Evolutionary conservation across 2,797 vertebrate genomes (phyloP).

Genomic region (Silurus aristotelis): DNA sequence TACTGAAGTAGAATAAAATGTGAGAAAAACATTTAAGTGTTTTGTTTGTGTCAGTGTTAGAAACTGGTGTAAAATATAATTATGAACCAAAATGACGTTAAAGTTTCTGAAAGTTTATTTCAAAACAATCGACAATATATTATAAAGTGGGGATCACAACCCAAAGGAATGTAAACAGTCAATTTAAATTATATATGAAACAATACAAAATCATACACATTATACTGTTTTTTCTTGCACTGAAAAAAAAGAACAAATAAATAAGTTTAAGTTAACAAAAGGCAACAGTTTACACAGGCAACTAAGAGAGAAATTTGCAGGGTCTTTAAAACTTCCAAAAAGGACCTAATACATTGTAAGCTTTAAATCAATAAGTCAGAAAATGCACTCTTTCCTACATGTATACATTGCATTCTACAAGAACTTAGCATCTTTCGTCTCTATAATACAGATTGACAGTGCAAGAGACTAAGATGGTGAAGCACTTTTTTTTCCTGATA

Average conservation of each 20-base stretch:
- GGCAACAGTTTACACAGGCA: conserved; percentile 60
- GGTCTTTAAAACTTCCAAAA: conserved; percentile 16
- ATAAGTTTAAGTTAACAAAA: conserved; percentile 78
- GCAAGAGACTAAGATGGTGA: conserved; percentile 45
- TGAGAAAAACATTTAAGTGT: not conserved
- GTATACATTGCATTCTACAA: conserved; percentile 26
- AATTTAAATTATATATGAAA: conserved; percentile 75
- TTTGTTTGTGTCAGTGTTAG: not conserved
- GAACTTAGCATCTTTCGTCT: conserved; percentile 34
- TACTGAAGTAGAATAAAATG: conserved; percentile 16
- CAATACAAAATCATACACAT: conserved; percentile 65
- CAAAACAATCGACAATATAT: conserved; percentile 73
- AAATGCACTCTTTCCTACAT: conserved; percentile 13
- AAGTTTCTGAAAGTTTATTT: conserved; percentile 70
- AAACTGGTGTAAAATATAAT: not conserved
- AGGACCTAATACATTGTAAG: conserved; percentile 31
- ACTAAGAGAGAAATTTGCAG: conserved; percentile 46
- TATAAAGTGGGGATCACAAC: conserved; percentile 69
- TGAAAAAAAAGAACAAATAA: conserved; percentile 71
- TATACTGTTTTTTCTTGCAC: conserved; percentile 65
- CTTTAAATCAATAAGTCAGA: conserved; percentile 12
- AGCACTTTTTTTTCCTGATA: conserved; percentile 44
- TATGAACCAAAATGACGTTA: not conserved
- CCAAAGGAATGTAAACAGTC: conserved; percentile 76
- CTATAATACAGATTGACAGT: conserved; percentile 50